Evolutionary conservation across 2,888 invertebrate species (phyloP).

Genomic region (Cerastoderma edule): DNA sequence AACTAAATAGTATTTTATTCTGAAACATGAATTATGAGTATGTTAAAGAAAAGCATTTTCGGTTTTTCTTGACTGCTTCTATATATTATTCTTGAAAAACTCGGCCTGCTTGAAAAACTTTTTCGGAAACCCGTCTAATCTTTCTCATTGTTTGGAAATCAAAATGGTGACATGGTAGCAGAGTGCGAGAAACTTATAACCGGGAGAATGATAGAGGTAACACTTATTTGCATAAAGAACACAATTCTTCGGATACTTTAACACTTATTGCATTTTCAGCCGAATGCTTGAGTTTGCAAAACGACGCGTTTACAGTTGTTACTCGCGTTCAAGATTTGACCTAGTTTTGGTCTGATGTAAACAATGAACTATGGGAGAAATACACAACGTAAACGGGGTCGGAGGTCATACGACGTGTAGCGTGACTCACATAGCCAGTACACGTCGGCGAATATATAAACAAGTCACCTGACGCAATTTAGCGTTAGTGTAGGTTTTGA

Average conservation of each 20-base stretch:
- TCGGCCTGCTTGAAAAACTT: too few species aligned
- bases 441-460: slow-evolving; percentile 63
- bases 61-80: too few species aligned
- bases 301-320: slow-evolving; percentile 21
- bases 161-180: slow-evolving; percentile 51
- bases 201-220: slow-evolving; percentile 55
- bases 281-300: slow-evolving; percentile 17
- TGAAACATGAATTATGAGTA: too few species aligned
- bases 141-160: slow-evolving; percentile 40
- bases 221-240: background rate
- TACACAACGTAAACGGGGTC: slow-evolving; percentile 52
- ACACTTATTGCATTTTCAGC: background rate
- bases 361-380: slow-evolving; percentile 30
- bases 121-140: slow-evolving; percentile 38
- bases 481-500: slow-evolving; percentile 58
- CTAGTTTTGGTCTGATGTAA: slow-evolving; percentile 65
- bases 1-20: too few species aligned
- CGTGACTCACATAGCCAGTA: slow-evolving; percentile 41
- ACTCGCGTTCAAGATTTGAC: slow-evolving; percentile 35
- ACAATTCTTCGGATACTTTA: slow-evolving; percentile 25
- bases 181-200: background rate
- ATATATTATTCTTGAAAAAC: too few species aligned
- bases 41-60: too few species aligned
- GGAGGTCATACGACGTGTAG: slow-evolving; percentile 53
- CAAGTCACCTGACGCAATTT: slow-evolving; percentile 62